Base-by-base conservation (phyloP, 2,113 vertebrate genomes). In the Laterallus jamaicensis region DNA sequence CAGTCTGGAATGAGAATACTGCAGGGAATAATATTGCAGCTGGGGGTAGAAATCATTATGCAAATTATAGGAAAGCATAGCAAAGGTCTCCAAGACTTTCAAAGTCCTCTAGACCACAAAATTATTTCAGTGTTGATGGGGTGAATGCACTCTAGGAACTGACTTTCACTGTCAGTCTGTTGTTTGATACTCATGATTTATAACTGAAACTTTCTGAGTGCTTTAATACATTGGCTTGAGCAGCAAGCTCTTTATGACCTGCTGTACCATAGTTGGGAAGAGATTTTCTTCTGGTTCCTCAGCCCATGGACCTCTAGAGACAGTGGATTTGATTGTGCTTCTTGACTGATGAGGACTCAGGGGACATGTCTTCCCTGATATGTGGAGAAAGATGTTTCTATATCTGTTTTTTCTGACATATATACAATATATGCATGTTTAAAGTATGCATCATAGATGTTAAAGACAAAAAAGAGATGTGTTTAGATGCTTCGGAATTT, bases 1-100 rank as follows among this genome's bases (percentile, higher is more conserved):
- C 32, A 60, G 50, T 73, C 63, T 55, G 47, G n/a, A 74, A 92
- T 63, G 54, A 69, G 71, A 83, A 77, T 71, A 80, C 60, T 90
- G 18, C 37, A 60, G 79, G 74, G 35, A 92, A 80, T 82, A 88
- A 77, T 83, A 67, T 19, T 88, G 44, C 32, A 64, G 71, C 20
- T 52, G 15, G 52, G 18, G 40, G 14, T 63, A 92, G 52, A 79
- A 96, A 79, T 50, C 16, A 15, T 78, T 68, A 81, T 62, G 68
- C 29, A 93, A 88, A 95, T 56, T 29, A 71, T 10, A 75, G 54
- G n/a, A 66, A 84, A 56, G 49, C 15, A 68, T 21, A 84, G 8
- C 15, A 83, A 88, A 86, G 6, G 29, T 68, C 66, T 63, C 16
- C 40, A 55, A 67, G 60, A 78, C 31, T 74, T 78, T 78, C 52